A percentile compares a stretch with the other conserved stretches of the same genome.
Conservation (phyloP, 2,113 vertebrate species). For the Jacana jacana region DNA sequence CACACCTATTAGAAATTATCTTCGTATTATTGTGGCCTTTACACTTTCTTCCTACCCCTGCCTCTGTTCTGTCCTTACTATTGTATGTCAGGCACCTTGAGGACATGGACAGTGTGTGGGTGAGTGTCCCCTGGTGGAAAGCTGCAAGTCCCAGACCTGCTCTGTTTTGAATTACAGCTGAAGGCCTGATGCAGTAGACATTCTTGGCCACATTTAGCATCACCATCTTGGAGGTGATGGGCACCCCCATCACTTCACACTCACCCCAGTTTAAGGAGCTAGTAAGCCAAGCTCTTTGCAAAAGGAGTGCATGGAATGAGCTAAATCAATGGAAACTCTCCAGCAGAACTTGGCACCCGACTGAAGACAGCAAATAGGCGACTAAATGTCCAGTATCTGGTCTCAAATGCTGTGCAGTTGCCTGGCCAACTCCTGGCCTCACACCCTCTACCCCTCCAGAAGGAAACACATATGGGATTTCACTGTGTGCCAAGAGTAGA, state of each 20-base stretch:
- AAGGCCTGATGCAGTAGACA: background rate
- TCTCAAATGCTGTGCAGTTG: background rate
- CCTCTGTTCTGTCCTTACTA: background rate
- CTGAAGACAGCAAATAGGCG: background rate
- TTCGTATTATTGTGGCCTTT: background rate
- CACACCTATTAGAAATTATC: background rate
- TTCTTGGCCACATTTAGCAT: background rate
- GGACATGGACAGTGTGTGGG: accelerated
- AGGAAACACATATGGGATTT: background rate
- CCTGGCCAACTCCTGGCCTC: background rate
- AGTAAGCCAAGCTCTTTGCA: background rate
- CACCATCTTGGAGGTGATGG: background rate
- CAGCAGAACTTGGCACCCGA: background rate
- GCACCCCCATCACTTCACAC: background rate
- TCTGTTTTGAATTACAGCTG: background rate
- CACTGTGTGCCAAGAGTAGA: background rate
- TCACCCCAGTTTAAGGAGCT: background rate
- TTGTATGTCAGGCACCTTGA: accelerated
- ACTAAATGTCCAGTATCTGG: background rate
- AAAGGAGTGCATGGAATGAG: background rate
- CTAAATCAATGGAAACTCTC: background rate
- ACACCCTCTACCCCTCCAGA: background rate
- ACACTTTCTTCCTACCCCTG: background rate
- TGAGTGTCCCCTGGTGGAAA: background rate
- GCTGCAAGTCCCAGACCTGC: background rate